Evolutionary conservation across 2,888 invertebrate genomes (phyloP), one percentile per base, ranked within the genome.

Genomic region (Drosophila meridiana): DNA sequence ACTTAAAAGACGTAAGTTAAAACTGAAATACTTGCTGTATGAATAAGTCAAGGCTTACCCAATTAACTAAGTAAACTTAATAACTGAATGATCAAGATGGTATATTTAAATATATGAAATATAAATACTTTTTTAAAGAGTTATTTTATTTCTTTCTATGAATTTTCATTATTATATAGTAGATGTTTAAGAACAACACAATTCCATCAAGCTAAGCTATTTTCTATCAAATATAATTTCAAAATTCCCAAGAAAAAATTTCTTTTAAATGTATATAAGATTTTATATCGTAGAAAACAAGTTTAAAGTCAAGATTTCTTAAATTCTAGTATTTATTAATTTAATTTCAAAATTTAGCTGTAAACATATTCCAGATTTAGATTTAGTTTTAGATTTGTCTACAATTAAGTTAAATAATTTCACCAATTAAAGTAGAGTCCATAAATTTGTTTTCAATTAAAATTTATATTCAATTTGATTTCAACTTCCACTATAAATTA

Each of bases 1-100:
- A 42, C 47, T 59, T 71, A 42, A 45, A 34, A 11, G 43, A 60
- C 50, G 13, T 8, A 30, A 30, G 38, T 14, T 55, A n/a, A 55
- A 40, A n/a, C 20, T 32, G 4, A 32, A 50, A 50, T 34, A 36
- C 36, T 36, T 26, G 26, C 26, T 38, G 36, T 14, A 26, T 53
- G 53, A 36, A 38, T 38, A 38, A 38, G 4, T 2, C 26, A 36
- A 36, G 6, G 5, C 20, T 13, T 20, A 47, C 28, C 28, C 7
- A 28, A 3, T 28, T 47, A 5, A 43, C 20, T 20, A 4, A 43
- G 20, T 20, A 20, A 43, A 43, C 20, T 43, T 8, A 9, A 4
- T 43, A 43, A 13, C 9, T 9, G 30, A 50, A 32, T n/a, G 9
- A 32, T 9, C 4, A n/a, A 50, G n/a, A 9, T 30, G 30, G 32